Conservation (phyloP, 2,797 vertebrate genomes). For the Channa striata region DNA sequence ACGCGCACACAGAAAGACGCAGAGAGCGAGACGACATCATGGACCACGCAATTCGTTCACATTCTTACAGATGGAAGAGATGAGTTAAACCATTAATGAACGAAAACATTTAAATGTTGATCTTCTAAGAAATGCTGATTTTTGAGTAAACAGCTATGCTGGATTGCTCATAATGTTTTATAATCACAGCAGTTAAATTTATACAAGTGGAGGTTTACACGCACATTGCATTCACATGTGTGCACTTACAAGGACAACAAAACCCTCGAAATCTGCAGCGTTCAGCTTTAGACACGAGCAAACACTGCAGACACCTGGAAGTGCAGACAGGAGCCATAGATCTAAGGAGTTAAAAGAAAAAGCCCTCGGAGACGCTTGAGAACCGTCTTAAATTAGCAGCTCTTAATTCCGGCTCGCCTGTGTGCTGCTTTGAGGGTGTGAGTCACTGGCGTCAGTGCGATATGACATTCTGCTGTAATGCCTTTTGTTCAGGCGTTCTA, state of each 20-base stretch:
- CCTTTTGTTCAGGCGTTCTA: conserved; percentile 8
- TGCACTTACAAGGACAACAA: conserved; percentile 5
- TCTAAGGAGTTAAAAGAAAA: conserved; percentile 21
- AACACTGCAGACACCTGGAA: conserved; percentile 21
- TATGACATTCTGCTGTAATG: conserved; percentile 60
- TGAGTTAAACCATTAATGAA: conserved; percentile 17
- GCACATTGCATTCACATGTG: conserved; percentile 35
- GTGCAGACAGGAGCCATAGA: conserved; percentile 17
- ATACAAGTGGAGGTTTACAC: conserved; percentile 35
- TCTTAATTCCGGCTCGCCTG: conserved; percentile 54
- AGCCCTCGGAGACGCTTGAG: conserved; percentile 59
- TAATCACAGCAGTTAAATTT: conserved; percentile 51
- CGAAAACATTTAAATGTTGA: conserved; percentile 13
- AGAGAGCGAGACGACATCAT: conserved; percentile 18
- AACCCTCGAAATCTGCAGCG: conserved; percentile 4
- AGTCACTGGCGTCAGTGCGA: conserved; percentile 48
- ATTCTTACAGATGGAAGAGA: conserved; percentile 33
- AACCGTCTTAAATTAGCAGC: conserved; percentile 56
- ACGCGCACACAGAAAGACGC: conserved; percentile 9
- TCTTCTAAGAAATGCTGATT: conserved; percentile 44
- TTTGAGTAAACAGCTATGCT: conserved; percentile 36
- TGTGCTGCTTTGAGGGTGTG: conserved; percentile 59
- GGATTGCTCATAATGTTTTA: conserved; percentile 57
- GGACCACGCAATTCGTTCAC: not conserved
- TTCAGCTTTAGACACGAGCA: conserved; percentile 16